Evolutionary conservation across 2,113 vertebrate genomes (phyloP).

Genomic region (Pavo muticus): DNA sequence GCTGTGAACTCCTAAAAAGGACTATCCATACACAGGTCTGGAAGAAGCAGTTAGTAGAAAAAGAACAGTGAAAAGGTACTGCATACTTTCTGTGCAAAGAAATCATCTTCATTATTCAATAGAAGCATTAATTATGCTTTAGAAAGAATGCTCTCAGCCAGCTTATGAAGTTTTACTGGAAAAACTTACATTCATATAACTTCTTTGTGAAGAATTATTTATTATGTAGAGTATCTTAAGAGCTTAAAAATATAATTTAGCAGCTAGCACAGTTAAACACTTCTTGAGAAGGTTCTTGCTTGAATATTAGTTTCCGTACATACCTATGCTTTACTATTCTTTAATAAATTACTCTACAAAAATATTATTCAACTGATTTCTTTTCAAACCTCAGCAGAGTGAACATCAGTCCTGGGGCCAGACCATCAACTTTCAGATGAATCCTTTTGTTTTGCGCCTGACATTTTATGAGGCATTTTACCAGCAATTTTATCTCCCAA

Average conservation of each 20-base stretch:
- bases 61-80: neutral
- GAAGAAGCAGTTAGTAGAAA: neutral
- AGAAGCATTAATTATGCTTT: neutral
- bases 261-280: neutral
- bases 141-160: neutral
- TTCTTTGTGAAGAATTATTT: neutral
- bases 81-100: neutral
- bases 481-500: neutral
- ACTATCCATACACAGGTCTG: neutral
- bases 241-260: neutral
- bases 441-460: neutral
- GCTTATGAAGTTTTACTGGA: neutral
- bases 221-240: neutral
- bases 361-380: neutral
- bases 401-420: neutral
- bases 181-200: neutral
- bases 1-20: neutral
- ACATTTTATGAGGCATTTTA: neutral
- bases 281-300: neutral
- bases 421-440: neutral
- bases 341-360: neutral
- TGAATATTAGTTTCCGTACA: neutral
- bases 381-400: neutral
- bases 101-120: neutral
- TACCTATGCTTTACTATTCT: neutral